phyloP scores from a whole-genome alignment of 2,888 invertebrate genomes.

The Agrilus cyanescens region DNA sequence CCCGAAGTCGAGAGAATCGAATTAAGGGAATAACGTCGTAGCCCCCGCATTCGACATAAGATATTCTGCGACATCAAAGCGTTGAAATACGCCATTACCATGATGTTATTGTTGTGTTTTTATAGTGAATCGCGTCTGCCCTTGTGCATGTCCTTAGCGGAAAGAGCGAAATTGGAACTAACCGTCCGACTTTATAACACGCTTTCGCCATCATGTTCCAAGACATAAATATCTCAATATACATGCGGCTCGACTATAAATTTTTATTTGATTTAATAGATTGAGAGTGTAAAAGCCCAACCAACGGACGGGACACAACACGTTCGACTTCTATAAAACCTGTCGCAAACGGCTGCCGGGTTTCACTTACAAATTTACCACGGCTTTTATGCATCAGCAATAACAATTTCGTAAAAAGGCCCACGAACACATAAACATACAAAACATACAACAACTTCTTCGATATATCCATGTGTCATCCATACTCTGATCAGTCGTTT shows the following conservation, averaged over 20 bases:
- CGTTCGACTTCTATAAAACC: too few relatives aligned
- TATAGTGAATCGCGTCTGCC: conserved; percentile 7
- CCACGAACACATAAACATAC: too few relatives aligned
- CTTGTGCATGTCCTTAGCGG: conserved; percentile 10
- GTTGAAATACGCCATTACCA: conserved; percentile 12
- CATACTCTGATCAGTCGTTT: too few relatives aligned
- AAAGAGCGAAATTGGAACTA: conserved; percentile 11
- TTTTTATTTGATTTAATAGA: conserved; percentile 30
- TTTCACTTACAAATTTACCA: too few relatives aligned
- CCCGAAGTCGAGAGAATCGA: too few relatives aligned
- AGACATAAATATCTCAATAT: conserved; percentile 20
- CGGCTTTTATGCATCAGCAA: too few relatives aligned
- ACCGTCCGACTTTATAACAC: conserved; percentile 10
- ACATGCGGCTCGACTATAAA: conserved; percentile 30
- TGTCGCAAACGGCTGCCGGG: too few relatives aligned
- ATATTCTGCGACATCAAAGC: conserved; percentile 10
- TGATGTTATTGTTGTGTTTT: conserved; percentile 10
- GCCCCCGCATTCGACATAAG: conserved; percentile 7
- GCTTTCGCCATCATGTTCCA: conserved; percentile 11
- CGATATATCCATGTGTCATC: too few relatives aligned
- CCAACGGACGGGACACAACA: conserved; percentile 3
- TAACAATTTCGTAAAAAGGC: too few relatives aligned
- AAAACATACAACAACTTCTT: too few relatives aligned
- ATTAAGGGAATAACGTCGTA: too few relatives aligned
- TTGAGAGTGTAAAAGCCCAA: conserved; percentile 18